Percentiles rank a stretch among this genome's conserved stretches.
phyloP scores from a whole-genome alignment of 2,888 invertebrate species.

The Scotopteryx bipunctaria region DNA sequence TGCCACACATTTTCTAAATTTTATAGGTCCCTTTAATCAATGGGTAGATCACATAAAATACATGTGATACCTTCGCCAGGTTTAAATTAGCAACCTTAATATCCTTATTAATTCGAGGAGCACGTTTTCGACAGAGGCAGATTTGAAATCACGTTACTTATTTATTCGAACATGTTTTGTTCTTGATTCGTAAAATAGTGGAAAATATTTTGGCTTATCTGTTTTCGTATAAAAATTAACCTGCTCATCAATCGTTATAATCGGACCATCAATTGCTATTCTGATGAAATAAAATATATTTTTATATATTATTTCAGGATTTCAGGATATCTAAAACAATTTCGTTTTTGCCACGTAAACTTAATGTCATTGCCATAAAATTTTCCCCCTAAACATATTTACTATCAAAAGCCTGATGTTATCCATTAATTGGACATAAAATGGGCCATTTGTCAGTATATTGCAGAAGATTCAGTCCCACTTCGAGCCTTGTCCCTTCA shows the following conservation, averaged over 20 bases:
- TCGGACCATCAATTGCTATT: too few relatives aligned
- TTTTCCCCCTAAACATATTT: conserved; percentile 27
- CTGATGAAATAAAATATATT: too few relatives aligned
- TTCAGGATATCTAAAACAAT: not conserved
- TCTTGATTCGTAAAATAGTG: too few relatives aligned
- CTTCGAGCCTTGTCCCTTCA: not conserved
- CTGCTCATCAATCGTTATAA: too few relatives aligned
- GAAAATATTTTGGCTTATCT: too few relatives aligned
- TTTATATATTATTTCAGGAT: too few relatives aligned
- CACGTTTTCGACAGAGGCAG: too few relatives aligned
- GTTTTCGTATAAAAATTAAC: too few relatives aligned
- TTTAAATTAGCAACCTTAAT: not conserved
- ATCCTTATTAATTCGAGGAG: not conserved
- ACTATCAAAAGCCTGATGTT: conserved; percentile 31
- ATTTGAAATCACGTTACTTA: too few relatives aligned
- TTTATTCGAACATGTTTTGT: too few relatives aligned
- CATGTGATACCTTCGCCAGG: not conserved
- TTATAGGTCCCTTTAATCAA: conserved; percentile 4
- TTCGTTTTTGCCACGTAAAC: not conserved
- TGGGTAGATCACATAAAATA: not conserved
- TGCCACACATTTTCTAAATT: not conserved
- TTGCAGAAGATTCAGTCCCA: conserved; percentile 19
- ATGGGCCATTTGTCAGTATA: conserved; percentile 28
- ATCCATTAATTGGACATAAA: conserved; percentile 36
- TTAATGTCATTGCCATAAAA: conserved; percentile 1